phyloP scores from a whole-genome alignment of 2,797 vertebrate genomes.

The Coregonus ussuriensis region DNA sequence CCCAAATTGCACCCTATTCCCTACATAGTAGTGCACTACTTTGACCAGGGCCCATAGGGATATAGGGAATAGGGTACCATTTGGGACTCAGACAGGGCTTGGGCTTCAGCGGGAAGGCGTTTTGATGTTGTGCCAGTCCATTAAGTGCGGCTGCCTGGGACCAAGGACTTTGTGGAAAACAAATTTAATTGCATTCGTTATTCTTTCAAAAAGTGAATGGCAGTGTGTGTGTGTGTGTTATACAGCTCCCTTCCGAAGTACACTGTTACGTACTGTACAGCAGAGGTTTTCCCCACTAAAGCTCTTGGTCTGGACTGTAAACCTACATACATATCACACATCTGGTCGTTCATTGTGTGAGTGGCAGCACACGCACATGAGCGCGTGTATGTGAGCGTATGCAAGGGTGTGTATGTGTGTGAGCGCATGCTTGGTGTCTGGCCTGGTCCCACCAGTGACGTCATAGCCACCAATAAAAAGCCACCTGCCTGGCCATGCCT shows the following conservation, averaged over 20 bases:
- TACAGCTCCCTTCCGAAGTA: constrained; percentile 26
- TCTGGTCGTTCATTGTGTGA: constrained; percentile 73
- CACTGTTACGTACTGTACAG: constrained; percentile 22
- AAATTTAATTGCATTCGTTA: constrained; percentile 53
- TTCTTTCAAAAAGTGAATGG: constrained; percentile 23
- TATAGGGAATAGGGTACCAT: constrained; percentile 6
- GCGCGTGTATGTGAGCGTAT: too few species aligned
- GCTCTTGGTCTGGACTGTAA: constrained; percentile 70
- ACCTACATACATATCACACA: constrained; percentile 64
- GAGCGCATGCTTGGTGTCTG: constrained; percentile 58
- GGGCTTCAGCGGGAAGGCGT: constrained; percentile 27
- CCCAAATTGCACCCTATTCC: not conserved
- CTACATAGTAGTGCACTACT: not conserved
- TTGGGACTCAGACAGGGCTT: constrained; percentile 18
- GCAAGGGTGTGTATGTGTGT: too few species aligned
- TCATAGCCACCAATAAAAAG: constrained; percentile 88
- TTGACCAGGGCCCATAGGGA: not conserved
- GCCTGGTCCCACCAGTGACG: constrained; percentile 80
- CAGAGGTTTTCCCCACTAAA: constrained; percentile 56
- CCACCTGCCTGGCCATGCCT: constrained; percentile 82
- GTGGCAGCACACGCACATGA: constrained; percentile 64
- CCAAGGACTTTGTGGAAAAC: constrained; percentile 39
- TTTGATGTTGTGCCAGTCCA: constrained; percentile 57
- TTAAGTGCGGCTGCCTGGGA: constrained; percentile 53
- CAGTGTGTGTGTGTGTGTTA: constrained; percentile 38